phyloP scores from a whole-genome alignment of 2,797 vertebrate species.

The Eutrigla gurnardus region DNA sequence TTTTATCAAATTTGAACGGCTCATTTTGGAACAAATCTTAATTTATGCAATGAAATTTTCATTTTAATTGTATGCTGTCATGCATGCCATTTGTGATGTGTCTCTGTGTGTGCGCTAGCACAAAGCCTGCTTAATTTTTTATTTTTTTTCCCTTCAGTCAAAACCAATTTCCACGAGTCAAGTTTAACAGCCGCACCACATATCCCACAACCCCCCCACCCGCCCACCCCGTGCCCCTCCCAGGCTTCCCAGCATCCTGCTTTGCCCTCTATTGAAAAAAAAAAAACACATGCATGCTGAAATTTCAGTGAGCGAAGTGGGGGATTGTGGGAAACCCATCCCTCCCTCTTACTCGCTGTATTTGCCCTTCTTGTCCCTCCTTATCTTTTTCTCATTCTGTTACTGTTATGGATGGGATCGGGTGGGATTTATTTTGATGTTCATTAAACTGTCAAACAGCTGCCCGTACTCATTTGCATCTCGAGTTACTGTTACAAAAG shows the following conservation, averaged over 20 bases:
- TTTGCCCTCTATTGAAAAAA: conserved; percentile 37
- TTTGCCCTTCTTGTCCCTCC: conserved; percentile 34
- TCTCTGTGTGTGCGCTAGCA: neutral
- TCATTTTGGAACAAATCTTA: conserved; percentile 6
- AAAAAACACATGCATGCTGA: conserved; percentile 44
- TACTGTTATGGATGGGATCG: conserved; percentile 33
- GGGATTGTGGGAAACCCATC: conserved; percentile 60
- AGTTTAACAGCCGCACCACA: conserved; percentile 63
- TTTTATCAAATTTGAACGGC: neutral
- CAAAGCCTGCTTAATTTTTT: conserved; percentile 17
- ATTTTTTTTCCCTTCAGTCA: conserved; percentile 52
- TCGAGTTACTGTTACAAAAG: conserved; percentile 59
- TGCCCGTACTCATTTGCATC: conserved; percentile 68
- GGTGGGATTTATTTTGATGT: conserved; percentile 56
- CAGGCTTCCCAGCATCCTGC: conserved; percentile 71
- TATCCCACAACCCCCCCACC: conserved; percentile 58
- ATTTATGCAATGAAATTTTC: conserved; percentile 8
- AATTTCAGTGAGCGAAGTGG: conserved; percentile 62
- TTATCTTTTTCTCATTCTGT: conserved; percentile 65
- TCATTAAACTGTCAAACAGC: conserved; percentile 64
- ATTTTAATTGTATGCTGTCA: neutral
- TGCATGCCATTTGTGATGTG: conserved; percentile 9
- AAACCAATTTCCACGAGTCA: conserved; percentile 49
- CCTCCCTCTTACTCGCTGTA: conserved; percentile 31
- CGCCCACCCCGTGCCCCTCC: conserved; percentile 64